Base-by-base conservation (phyloP, 64 coral and sea anemone genomes). In the Montipora capricornis region DNA sequence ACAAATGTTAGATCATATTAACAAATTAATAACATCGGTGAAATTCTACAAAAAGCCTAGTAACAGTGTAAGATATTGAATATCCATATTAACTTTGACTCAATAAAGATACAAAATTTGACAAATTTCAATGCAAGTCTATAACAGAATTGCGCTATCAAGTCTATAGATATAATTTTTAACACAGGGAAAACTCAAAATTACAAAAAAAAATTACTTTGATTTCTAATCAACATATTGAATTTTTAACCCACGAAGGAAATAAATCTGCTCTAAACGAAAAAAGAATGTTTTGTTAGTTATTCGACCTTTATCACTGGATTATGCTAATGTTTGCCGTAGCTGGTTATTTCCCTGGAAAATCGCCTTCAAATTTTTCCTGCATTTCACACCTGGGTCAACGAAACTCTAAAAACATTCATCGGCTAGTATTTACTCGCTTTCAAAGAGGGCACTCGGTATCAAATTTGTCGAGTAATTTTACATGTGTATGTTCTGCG, bases 391-490 rank as follows among this genome's bases (percentile, higher is more conserved):
- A 82, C 80, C 80, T 66, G 80, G 80, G 80, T 82, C 80, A 82
- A 82, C 80, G 67, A 2, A 44, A 64, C 55, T 64, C 53, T 67
- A 82, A 82, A 67, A n/a, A n/a, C n/a, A 82, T 58, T 80, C 51
- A 80, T 13, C 66, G 12, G 49, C 17, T 14, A 16, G 58, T 82
- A 62, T 82, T 82, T 82, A 82, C 80, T 20, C 55, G 58, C 20
- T 44, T 44, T 62, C 44, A 82, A 82, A 37, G 16, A 6, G 64
- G 58, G 10, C 5, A 26, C 60, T 79, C 55, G 55, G 58, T 82
- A 82, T 82, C 80, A 82, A 82, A 82, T 82, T 82, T 44, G n/a
- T 57, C 58, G 19, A 82, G 51, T 82, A 82, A 82, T 62, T 82
- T 82, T 45, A 62, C 80, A 82, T 50, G 80, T 22, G 64, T 49